phyloP scores from a whole-genome alignment of 2,888 invertebrate genomes.

The Aphidius colemani region DNA sequence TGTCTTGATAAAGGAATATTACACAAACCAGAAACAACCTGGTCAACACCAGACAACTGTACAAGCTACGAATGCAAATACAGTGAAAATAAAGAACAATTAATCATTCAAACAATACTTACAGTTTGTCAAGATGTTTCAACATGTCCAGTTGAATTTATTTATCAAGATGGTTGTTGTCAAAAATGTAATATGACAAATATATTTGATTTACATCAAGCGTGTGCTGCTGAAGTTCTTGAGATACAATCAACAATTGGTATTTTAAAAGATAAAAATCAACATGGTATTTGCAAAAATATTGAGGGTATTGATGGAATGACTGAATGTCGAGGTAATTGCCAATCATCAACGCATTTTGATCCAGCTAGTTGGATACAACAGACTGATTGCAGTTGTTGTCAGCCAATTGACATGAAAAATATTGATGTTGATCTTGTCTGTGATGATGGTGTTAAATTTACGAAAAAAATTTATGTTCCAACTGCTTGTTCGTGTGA shows the following conservation, averaged over 20 bases:
- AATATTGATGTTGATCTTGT: constrained; percentile 56
- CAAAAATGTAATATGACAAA: constrained; percentile 66
- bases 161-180: constrained; percentile 72
- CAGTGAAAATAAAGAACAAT: constrained; percentile 50
- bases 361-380: constrained; percentile 60
- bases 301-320: constrained; percentile 65
- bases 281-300: constrained; percentile 71
- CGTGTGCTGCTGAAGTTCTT: constrained; percentile 65
- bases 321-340: constrained; percentile 73
- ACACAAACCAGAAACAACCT: constrained; percentile 63
- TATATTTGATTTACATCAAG: constrained; percentile 49
- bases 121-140: constrained; percentile 70
- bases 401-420: constrained; percentile 50
- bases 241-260: constrained; percentile 65
- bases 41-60: constrained; percentile 71
- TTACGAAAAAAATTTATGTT: constrained; percentile 47
- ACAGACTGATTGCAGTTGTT: constrained; percentile 52
- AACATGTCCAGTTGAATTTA: constrained; percentile 64
- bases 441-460: constrained; percentile 60
- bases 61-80: constrained; percentile 66
- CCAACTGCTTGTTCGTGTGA: constrained; percentile 57
- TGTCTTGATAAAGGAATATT: constrained; percentile 64
- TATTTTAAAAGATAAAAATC: constrained; percentile 62
- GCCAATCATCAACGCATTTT: constrained; percentile 73
- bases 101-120: constrained; percentile 63